These are phyloP conservation scores for Siderastrea siderea DNA, from an alignment of 92 coral and sea anemone species.

Conservation along the genomic window DNA sequence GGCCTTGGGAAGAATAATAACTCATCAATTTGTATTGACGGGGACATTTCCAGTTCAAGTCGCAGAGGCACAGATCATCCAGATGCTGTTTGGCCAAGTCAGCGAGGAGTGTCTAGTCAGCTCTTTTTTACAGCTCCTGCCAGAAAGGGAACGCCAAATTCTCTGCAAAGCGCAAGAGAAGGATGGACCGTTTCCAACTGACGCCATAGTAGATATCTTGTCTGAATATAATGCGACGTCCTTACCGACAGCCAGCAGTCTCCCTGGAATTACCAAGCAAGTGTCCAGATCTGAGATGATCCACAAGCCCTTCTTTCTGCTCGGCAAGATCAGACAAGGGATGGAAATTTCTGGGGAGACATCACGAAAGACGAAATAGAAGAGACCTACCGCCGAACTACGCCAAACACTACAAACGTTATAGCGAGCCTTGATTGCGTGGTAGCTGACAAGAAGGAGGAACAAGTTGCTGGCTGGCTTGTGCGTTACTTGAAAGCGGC, in stretches of 20 bases:
- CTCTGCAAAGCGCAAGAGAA: no score
- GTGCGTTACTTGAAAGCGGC: no score
- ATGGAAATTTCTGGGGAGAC: slow-evolving; percentile 51
- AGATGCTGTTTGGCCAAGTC: slow-evolving; percentile 49
- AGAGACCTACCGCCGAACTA: no score
- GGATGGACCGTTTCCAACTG: no score
- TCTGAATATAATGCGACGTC: slow-evolving; percentile 22
- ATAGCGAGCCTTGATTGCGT: no score
- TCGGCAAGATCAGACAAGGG: slow-evolving; percentile 36
- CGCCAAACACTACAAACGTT: no score
- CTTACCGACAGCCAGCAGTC: slow-evolving; percentile 20
- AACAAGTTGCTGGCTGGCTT: no score
- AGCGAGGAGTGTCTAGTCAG: no score
- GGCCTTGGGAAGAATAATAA: slow-evolving; percentile 68
- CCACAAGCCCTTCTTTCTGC: slow-evolving; percentile 29
- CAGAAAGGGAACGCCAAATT: no score
- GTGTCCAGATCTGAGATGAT: slow-evolving; percentile 10
- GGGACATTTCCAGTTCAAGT: slow-evolving; percentile 70
- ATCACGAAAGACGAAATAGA: slow-evolving; percentile 23
- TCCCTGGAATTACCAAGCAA: slow-evolving; percentile 5
- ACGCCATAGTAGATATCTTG: slow-evolving; percentile 32
- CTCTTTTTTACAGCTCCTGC: no score
- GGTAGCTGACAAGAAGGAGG: no score
- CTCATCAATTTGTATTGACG: slow-evolving; percentile 58
- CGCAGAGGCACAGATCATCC: slow-evolving; percentile 46